Evolutionary conservation across 2,113 vertebrate species (phyloP).

Genomic region (Naja naja): DNA sequence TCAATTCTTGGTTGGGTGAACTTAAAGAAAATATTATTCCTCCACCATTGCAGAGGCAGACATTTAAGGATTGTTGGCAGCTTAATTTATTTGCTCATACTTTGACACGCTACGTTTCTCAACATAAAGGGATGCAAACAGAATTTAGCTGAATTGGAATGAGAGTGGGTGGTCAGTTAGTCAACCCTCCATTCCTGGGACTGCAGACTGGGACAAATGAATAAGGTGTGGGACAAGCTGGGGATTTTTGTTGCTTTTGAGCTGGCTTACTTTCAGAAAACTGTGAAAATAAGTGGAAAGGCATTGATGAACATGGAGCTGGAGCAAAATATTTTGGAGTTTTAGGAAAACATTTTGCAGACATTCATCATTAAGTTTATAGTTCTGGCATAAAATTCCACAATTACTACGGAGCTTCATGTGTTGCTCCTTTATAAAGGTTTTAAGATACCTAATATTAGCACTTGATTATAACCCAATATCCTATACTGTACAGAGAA

Average conservation of each 20-base stretch:
- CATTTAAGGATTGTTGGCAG: conserved; percentile 39
- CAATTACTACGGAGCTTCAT: not conserved
- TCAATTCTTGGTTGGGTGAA: conserved; percentile 43
- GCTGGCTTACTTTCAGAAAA: not conserved
- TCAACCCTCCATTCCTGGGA: not conserved
- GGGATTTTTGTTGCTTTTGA: not conserved
- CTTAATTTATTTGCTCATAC: conserved; percentile 34
- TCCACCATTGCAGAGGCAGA: conserved; percentile 35
- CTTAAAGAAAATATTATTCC: conserved; percentile 42
- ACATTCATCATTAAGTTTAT: not conserved
- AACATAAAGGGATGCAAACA: conserved; percentile 27
- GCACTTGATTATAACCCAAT: not conserved
- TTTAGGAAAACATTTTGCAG: not conserved
- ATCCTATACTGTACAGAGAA: not conserved
- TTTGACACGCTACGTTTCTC: conserved; percentile 47
- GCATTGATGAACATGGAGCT: not conserved
- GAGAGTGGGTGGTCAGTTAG: not conserved
- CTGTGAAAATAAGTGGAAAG: not conserved
- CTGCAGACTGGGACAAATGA: not conserved
- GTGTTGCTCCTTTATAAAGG: not conserved
- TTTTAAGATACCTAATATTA: not conserved
- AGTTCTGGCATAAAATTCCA: not conserved
- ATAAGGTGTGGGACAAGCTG: not conserved
- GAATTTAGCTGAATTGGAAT: conserved; percentile 35
- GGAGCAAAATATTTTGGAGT: conserved; percentile 1